Evolutionary conservation across 2,888 invertebrate genomes (phyloP), one percentile per base, ranked within the genome.

Genomic region (Hylaea fasciaria): DNA sequence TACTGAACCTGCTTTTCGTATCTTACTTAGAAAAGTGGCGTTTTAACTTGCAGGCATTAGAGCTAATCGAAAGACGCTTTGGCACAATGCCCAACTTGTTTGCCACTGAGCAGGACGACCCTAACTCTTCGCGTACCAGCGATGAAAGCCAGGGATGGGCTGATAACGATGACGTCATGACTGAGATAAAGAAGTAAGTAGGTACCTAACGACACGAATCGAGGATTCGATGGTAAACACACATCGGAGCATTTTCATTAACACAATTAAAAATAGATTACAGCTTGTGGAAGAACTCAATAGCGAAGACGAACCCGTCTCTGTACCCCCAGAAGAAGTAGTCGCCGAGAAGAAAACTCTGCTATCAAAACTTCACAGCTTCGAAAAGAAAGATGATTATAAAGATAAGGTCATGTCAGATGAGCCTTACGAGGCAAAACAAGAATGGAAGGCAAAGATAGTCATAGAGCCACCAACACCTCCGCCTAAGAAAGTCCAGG

Each of bases 31-130:
- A 2, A 32, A 32, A 32, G 32, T 32, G 32, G 13, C 17, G 1
- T 16, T 45, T 29, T 14, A n/a, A 45, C 9, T 54, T 45, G 2
- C 96, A 98, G 93, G 97, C 97, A 0, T 85, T 97, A 69, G 97
- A 97, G 84, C 90, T 97, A 73, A 96, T 97, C 54, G 97, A 97
- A 80, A 94, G 95, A 74, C 95, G 96, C 71, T 96, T 95, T 73
- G 95, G 95, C 13, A 84, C 94, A 49, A 94, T 94, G 76, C 95
- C 94, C 0, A 93, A 93, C 53, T 91, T 94, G n/a, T 94, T 94
- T 77, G 78, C 94, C 16, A 86, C 93, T 0, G 93, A 93, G 29
- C 76, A 84, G 11, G 89, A 89, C 64, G 85, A 80, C 29, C 70
- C 82, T 48, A 85, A 87, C 54, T 74, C 85, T 55, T 76, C 87